Percentiles rank a stretch among this genome's conserved stretches.
Conservation (phyloP, 2,888 invertebrate genomes). For the Brachyptera putata region DNA sequence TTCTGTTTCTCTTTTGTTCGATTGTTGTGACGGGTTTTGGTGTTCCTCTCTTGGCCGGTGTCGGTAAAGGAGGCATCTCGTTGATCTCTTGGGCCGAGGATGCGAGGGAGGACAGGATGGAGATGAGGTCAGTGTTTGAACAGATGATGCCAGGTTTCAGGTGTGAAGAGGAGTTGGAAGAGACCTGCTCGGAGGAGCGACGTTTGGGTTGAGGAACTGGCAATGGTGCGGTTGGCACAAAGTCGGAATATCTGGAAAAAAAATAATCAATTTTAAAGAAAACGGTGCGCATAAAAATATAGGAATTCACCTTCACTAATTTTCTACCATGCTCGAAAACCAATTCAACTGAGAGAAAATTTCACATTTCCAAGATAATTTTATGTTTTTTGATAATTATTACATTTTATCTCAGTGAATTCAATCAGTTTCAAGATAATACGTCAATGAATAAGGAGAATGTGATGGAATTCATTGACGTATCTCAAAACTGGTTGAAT, state of each 20-base stretch:
- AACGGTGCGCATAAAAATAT: too few species aligned
- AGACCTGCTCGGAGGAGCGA: slow-evolving; percentile 32
- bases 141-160: slow-evolving; percentile 63
- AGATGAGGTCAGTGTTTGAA: slow-evolving; percentile 75
- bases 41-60: slow-evolving; percentile 11
- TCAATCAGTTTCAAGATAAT: too few species aligned
- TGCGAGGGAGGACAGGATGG: slow-evolving; percentile 72
- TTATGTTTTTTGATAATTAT: too few species aligned
- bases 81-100: slow-evolving; percentile 78
- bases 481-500: too few species aligned
- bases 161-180: slow-evolving; percentile 42
- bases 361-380: too few species aligned
- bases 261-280: too few species aligned
- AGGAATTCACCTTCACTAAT: too few species aligned
- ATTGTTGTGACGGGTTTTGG: slow-evolving; percentile 8
- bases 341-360: too few species aligned
- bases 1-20: slow-evolving; percentile 53
- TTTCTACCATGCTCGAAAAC: too few species aligned
- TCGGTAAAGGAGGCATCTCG: slow-evolving; percentile 42
- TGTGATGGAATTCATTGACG: too few species aligned
- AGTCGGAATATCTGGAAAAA: slow-evolving; percentile 28
- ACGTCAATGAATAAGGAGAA: too few species aligned
- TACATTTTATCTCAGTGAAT: too few species aligned
- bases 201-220: slow-evolving; percentile 22
- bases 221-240: slow-evolving; percentile 20